Conservation (phyloP, 2,797 vertebrate genomes). For the Notolabrus celidotus region DNA sequence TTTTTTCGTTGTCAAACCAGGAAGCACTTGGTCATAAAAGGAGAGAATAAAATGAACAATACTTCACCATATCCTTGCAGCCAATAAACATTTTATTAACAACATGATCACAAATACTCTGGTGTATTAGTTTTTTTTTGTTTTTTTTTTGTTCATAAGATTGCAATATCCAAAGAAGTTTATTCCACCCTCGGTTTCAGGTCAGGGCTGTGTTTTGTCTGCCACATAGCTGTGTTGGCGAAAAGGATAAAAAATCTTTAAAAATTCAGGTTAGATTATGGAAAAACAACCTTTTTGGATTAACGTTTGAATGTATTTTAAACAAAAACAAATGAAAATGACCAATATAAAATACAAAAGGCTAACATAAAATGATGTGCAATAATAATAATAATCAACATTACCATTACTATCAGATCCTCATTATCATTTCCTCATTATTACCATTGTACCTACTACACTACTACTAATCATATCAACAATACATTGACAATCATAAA, state of each 20-base stretch:
- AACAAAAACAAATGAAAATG: slow-evolving; percentile 85
- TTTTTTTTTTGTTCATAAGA: slow-evolving; percentile 79
- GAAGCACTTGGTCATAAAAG: slow-evolving; percentile 86
- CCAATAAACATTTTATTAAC: slow-evolving; percentile 97
- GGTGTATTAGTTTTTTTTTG: slow-evolving; percentile 84
- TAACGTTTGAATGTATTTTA: slow-evolving; percentile 70
- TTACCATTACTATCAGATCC: slow-evolving; percentile 76
- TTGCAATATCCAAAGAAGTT: slow-evolving; percentile 86
- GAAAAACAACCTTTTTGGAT: slow-evolving; percentile 83
- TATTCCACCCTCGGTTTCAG: slow-evolving; percentile 80
- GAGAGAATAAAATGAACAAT: slow-evolving; percentile 83
- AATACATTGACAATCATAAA: slow-evolving; percentile 69
- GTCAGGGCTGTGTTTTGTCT: slow-evolving; percentile 74
- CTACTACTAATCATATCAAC: slow-evolving; percentile 71
- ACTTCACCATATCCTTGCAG: slow-evolving; percentile 85
- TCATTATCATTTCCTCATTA: slow-evolving; percentile 67
- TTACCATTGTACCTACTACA: slow-evolving; percentile 65
- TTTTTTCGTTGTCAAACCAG: slow-evolving; percentile 73
- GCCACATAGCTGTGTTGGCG: slow-evolving; percentile 82
- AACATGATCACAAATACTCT: slow-evolving; percentile 95
- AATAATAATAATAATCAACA: slow-evolving; percentile 84
- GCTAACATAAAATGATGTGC: slow-evolving; percentile 87
- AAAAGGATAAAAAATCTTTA: slow-evolving; percentile 81
- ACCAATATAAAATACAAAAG: slow-evolving; percentile 93
- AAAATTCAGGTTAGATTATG: slow-evolving; percentile 80